phyloP scores from a whole-genome alignment of 2,113 vertebrate species.

The Phrynocephalus versicolor region DNA sequence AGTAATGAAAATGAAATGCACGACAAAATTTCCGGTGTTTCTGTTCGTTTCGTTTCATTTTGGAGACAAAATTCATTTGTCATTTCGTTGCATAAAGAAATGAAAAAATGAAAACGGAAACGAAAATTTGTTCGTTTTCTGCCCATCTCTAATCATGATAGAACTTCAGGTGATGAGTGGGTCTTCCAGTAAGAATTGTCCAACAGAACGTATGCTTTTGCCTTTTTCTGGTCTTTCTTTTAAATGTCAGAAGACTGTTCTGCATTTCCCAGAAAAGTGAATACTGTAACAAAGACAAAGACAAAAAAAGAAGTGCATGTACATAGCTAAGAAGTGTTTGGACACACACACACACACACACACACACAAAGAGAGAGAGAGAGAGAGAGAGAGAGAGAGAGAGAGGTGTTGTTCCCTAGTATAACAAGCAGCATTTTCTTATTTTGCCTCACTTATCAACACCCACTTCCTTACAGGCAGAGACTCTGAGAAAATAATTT shows the following conservation, averaged over 20 bases:
- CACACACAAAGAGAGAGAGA: too few relatives aligned
- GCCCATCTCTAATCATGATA: too few relatives aligned
- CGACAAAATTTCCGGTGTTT: too few relatives aligned
- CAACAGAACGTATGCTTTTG: neutral
- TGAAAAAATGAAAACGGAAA: too few relatives aligned
- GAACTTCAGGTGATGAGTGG: neutral
- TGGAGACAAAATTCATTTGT: too few relatives aligned
- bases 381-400: neutral
- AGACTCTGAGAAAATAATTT: constrained; percentile 52
- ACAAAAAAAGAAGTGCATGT: neutral
- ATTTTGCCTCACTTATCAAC: constrained; percentile 40
- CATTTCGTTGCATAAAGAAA: too few relatives aligned
- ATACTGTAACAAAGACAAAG: neutral
- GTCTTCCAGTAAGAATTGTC: neutral
- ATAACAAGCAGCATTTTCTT: constrained; percentile 25
- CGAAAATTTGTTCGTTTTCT: too few relatives aligned
- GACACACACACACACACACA: constrained; percentile 1
- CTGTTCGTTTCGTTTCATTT: too few relatives aligned
- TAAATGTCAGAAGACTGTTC: neutral
- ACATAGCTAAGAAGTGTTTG: fast-evolving
- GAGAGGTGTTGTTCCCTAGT: neutral
- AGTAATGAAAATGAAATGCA: too few relatives aligned
- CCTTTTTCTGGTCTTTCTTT: neutral
- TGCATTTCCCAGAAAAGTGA: neutral
- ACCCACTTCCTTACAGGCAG: neutral